A percentile compares a stretch with the other conserved stretches of the same genome.
Evolutionary conservation across 2,888 invertebrate species (phyloP).

Genomic region (Callinectes sapidus): DNA sequence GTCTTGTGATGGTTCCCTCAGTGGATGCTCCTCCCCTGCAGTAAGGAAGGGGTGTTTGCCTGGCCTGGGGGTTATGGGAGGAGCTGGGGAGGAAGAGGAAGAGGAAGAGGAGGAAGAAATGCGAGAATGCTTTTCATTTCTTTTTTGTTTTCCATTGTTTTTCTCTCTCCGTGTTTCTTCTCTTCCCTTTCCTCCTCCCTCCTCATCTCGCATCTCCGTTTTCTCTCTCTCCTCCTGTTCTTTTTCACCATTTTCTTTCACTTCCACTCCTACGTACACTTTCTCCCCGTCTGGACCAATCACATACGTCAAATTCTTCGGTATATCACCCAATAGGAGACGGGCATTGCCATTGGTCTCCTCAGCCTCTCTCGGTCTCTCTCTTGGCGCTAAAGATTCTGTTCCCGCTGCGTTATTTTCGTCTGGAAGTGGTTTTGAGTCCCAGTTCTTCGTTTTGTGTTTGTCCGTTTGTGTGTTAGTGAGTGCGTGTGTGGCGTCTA

Average conservation of each 20-base stretch:
- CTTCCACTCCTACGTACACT: background rate
- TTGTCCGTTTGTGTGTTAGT: background rate
- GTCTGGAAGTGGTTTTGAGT: background rate
- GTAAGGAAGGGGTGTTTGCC: background rate
- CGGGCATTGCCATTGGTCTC: background rate
- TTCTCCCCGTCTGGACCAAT: conserved; percentile 9
- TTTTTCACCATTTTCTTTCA: background rate
- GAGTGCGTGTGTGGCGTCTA: background rate
- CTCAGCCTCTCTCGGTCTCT: background rate
- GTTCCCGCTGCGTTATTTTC: background rate
- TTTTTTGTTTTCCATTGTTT: background rate
- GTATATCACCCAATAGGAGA: background rate
- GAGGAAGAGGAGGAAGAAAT: background rate
- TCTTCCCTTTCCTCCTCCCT: background rate
- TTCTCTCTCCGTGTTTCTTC: background rate
- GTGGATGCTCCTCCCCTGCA: background rate
- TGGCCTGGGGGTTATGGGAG: background rate
- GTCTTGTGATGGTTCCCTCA: conserved; percentile 42
- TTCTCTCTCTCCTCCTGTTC: background rate
- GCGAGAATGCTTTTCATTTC: background rate
- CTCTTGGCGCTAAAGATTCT: background rate
- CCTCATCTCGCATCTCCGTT: background rate
- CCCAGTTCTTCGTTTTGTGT: too few relatives aligned
- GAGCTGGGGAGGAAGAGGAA: background rate
- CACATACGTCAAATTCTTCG: background rate